Conservation (phyloP, 2,888 invertebrate genomes). For the Torymus tubicola region DNA sequence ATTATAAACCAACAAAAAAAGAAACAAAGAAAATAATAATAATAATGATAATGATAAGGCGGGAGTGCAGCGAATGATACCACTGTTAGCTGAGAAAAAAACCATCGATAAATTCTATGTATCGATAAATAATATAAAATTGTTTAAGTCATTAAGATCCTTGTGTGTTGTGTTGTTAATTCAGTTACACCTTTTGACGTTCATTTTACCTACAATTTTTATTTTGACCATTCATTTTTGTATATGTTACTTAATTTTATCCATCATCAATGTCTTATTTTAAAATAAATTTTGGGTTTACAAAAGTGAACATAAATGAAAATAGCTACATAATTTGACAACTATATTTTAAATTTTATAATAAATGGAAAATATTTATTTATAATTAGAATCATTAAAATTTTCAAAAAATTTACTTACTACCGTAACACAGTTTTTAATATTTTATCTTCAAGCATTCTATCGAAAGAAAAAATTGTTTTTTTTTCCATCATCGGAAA, state of each 20-base stretch:
- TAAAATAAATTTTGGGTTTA: no score
- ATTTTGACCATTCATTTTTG: not conserved
- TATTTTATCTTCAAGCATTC: no score
- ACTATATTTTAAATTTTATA: no score
- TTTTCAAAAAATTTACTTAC: no score
- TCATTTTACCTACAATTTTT: not conserved
- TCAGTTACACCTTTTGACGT: not conserved
- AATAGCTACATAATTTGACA: no score
- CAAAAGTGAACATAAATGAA: no score
- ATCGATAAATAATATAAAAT: conserved; percentile 73
- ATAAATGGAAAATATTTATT: no score
- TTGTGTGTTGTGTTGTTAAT: conserved; percentile 3
- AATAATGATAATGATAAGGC: conserved; percentile 19
- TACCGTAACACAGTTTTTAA: no score
- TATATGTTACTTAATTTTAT: not conserved
- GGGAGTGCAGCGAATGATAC: conserved; percentile 54
- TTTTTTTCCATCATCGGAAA: not conserved
- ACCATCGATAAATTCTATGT: conserved; percentile 71
- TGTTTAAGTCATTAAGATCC: conserved; percentile 63
- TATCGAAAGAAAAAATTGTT: no score
- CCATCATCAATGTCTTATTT: no score
- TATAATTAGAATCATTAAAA: no score
- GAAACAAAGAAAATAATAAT: conserved; percentile 40
- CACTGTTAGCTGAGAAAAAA: conserved; percentile 66
- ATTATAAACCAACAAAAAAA: conserved; percentile 57